Evolutionary conservation across 1,140 invertebrate species (phyloP), one percentile per base, ranked within the genome.

Genomic region (Chironomus tepperi): DNA sequence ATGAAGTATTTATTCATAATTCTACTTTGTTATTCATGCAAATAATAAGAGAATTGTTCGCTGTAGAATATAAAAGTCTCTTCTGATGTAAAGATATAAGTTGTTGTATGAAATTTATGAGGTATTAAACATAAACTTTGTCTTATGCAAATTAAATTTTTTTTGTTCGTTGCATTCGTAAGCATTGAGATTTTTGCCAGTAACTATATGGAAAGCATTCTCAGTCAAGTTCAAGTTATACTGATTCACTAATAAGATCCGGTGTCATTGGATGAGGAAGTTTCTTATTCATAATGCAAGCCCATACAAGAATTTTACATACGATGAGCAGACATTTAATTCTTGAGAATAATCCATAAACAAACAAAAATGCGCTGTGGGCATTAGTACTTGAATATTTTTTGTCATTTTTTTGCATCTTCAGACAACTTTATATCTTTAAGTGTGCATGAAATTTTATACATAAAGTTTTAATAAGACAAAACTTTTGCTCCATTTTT

Each of bases 71-170:
- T 34, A 34, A 34, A 34, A 34, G 24, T 34, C 24, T 34, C 24
- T 34, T 34, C 24, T 34, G 24, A 34, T 34, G 24, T 34, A 34
- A 34, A 34, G 24, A 34, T 34, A 34, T 5, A 34, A 34, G 24
- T 34, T 34, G 24, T 34, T 34, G 24, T 57, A 57, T 57, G 47
- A 57, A 57, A 57, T 57, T 57, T 57, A 57, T 57, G 47, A 57
- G 47, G 47, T 57, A 57, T 57, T 57, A 57, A 57, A n/a, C n/a
- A n/a, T n/a, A 57, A n/a, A 57, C 47, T 57, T 57, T 57, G 47
- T 57, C 9, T 15, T 57, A 57, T 57, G 47, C 47, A 57, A 57
- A 57, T 57, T 57, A 57, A 57, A 15, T n/a, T 15, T 57, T 57
- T 57, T 34, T 34, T 34, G 24, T 34, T 5, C 47, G n/a, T 47